Conservation (phyloP, 2,888 invertebrate species). For the Drosophila falleni region DNA sequence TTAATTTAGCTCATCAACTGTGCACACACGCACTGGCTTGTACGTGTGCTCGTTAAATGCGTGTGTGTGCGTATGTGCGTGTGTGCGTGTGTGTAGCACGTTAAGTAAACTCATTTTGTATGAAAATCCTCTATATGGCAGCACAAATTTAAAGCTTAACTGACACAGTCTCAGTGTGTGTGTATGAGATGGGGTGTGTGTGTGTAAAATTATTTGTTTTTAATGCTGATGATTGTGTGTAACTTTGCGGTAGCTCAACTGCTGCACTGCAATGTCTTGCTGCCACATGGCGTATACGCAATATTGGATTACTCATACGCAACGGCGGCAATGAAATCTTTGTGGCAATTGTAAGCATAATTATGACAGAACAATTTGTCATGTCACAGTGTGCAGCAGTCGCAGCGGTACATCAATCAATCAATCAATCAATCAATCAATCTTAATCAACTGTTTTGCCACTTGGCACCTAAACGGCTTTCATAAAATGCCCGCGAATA, state of each 20-base stretch:
- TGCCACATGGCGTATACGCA: conserved; percentile 36
- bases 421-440: conserved; percentile 59
- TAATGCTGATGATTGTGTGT: conserved; percentile 47
- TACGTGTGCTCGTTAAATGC: conserved; percentile 36
- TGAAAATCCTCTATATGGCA: conserved; percentile 33
- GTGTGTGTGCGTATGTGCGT: conserved; percentile 9
- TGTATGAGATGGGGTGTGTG: background rate
- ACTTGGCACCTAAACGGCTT: conserved; percentile 61
- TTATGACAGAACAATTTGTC: conserved; percentile 77
- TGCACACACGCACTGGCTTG: conserved; percentile 28
- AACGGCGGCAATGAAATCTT: conserved; percentile 18
- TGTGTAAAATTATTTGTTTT: conserved; percentile 53
- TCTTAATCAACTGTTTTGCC: conserved; percentile 67
- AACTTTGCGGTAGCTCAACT: conserved; percentile 25
- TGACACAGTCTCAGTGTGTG: conserved; percentile 15
- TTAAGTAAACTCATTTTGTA: conserved; percentile 30
- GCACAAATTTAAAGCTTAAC: conserved; percentile 53
- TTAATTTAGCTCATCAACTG: conserved; percentile 75
- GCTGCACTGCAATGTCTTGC: conserved; percentile 19
- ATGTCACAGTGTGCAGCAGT: conserved; percentile 31
- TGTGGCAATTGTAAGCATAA: conserved; percentile 33
- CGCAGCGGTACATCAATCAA: conserved; percentile 23
- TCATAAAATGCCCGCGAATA: conserved; percentile 53
- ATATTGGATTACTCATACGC: conserved; percentile 52
- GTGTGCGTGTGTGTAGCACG: conserved; percentile 20